Base-by-base conservation (phyloP, 2,888 invertebrate genomes). In the Agrotis clavis region DNA sequence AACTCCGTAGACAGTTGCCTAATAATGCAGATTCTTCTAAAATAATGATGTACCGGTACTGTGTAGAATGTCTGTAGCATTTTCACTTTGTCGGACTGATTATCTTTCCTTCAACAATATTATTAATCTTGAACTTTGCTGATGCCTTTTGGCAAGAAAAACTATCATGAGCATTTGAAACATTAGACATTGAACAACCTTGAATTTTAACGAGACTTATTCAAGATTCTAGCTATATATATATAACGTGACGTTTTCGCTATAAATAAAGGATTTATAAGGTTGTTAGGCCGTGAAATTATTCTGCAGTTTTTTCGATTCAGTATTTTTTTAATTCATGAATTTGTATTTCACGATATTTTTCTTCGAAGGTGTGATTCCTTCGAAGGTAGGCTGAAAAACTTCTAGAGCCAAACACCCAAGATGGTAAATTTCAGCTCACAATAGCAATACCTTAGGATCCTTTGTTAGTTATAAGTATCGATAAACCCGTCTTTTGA, bases 181-280 rank as follows among this genome's bases (percentile, higher is more conserved):
- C 14, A 48, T 59, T 41, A 53, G 25, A 56, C 53, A 51, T 71
- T 66, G 48, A 54, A 64, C 66, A 45, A 48, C 84, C 73, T 83
- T 82, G 81, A 77, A 71, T 71, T 59, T 50, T 68, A 57, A 73
- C 25, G n/a, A 41, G 21, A 60, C 47, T 53, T 30, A 63, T 60
- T 63, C 30, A 54, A 63, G 54, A 63, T 69, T 61, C 13, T 50
- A 45, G 19, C 30, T 53, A 56, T 80, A 61, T 53, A 56, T 80
- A 61, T 60, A 30, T 57, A 63, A 18, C 47, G 18, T 16, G 30
- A 21, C 21, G 63, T 21, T 56, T 63, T 70, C 14, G 45, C 57
- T 48, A 25, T 1, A 21, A 59, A 13, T 41, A 57, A 51, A 77
- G n/a, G n/a, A 54, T 35, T 48, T 59, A 56, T 25, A 25, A 5